Evolutionary conservation across 2,888 invertebrate genomes (phyloP).

Genomic region (Rotaria socialis): DNA sequence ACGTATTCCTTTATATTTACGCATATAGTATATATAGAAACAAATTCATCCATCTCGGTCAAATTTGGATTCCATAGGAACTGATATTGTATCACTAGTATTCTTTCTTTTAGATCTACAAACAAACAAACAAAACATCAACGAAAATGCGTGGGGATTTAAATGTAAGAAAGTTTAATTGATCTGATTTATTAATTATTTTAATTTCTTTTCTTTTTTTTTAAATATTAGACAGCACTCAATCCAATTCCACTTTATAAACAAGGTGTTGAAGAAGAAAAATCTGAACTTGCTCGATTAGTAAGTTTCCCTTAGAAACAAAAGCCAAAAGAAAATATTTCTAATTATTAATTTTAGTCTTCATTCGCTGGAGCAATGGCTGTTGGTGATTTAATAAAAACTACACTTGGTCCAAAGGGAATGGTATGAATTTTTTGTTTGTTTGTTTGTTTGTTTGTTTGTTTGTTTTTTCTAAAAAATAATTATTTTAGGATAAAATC

Average conservation of each 20-base stretch:
- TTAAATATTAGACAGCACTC: slow-evolving; percentile 60
- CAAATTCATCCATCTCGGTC: slow-evolving; percentile 11
- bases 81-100: neutral
- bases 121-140: neutral
- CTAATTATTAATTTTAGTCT: slow-evolving; percentile 63
- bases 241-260: slow-evolving; percentile 90
- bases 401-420: slow-evolving; percentile 95
- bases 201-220: neutral
- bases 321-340: neutral
- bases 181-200: neutral
- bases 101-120: neutral
- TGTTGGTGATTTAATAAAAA: slow-evolving; percentile 94
- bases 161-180: neutral
- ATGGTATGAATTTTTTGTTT: slow-evolving; percentile 65
- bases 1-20: neutral
- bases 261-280: slow-evolving; percentile 94
- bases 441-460: neutral
- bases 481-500: slow-evolving; percentile 63
- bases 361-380: slow-evolving; percentile 97
- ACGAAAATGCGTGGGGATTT: slow-evolving; percentile 29
- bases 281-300: slow-evolving; percentile 88
- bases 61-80: slow-evolving; percentile 32
- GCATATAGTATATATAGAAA: neutral
- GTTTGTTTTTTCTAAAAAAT: too few species aligned
- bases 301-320: slow-evolving; percentile 49